These are phyloP conservation scores for Stichodactyla mertensii DNA, from an alignment of 64 coral and sea anemone genomes.

Conservation along the genomic window DNA sequence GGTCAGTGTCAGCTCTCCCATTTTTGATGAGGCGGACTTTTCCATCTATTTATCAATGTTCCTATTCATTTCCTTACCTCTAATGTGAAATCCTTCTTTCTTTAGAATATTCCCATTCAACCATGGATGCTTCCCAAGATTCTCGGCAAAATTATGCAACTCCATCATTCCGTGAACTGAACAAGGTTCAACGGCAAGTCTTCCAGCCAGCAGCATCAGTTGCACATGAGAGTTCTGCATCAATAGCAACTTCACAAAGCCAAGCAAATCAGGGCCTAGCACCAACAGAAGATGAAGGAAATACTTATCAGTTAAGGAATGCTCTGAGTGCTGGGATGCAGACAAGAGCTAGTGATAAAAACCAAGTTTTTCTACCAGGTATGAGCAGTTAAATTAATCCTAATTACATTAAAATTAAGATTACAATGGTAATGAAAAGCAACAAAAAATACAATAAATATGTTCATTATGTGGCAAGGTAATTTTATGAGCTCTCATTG, in stretches of 20 bases:
- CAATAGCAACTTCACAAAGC: constrained; percentile 1
- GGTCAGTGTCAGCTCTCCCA: too few relatives aligned
- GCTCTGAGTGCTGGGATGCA: constrained; percentile 74
- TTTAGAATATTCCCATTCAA: constrained; percentile 81
- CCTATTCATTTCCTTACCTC: not conserved
- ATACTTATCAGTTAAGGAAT: constrained; percentile 26
- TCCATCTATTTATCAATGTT: not conserved
- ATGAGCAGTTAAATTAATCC: not conserved
- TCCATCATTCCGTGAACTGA: constrained; percentile 71
- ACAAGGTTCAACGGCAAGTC: constrained; percentile 78
- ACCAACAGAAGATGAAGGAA: constrained; percentile 50
- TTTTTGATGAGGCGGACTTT: not conserved
- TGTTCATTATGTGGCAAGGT: too few relatives aligned
- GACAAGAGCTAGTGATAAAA: constrained; percentile 49
- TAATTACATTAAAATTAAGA: not conserved
- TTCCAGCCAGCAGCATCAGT: constrained; percentile 49
- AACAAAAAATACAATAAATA: too few relatives aligned
- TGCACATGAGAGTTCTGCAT: constrained; percentile 23
- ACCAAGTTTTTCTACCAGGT: constrained; percentile 81
- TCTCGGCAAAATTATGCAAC: constrained; percentile 45
- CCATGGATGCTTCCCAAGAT: constrained; percentile 47
- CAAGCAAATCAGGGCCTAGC: constrained; percentile 24
- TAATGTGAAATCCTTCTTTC: too few relatives aligned
- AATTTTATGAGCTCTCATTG: too few relatives aligned
- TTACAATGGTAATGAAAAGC: too few relatives aligned